Evolutionary conservation across 1,140 invertebrate genomes (phyloP), one percentile per base, ranked within the genome.

Genomic region (Drosophila kikkawai): DNA sequence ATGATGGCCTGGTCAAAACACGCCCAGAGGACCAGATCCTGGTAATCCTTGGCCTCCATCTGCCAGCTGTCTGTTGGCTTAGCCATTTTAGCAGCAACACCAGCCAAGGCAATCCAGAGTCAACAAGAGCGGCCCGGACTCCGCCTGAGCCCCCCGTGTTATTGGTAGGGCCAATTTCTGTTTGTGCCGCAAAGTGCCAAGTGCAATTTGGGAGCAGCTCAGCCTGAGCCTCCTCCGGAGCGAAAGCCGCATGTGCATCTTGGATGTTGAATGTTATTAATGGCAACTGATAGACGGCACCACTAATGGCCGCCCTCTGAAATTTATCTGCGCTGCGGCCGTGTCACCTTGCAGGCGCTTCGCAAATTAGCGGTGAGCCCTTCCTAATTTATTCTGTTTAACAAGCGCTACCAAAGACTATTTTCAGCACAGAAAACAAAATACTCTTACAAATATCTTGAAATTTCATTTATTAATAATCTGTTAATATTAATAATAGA

Each of bases 221-320:
- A 29, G 53, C 44, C 12, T 29, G 26, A 12, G n/a, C 19, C 60
- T 48, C 34, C 47, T 15, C 39, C 39, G 4, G 7, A 37, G 51
- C 15, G 41, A 50, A 56, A 61, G 70, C 71, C 59, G 64, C 75
- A 64, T 75, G 70, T 79, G 80, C 71, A 76, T 67, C 71, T 64
- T 70, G 70, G 71, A 51, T 75, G 74, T 80, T 88, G 66, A 83
- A 64, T 69, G 85, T 88, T 83, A 86, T 83, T 83, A 86, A 88
- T 87, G 84, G 84, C 80, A 63, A 76, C 41, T 76, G 75, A 83
- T 83, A 75, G 70, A 61, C 65, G 74, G 29, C 56, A 53, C 59
- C 59, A 71, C 64, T 53, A 68, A 80, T 78, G 59, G 47, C 51
- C 53, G 58, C 45, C 37, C 63, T 58, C 41, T 26, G 44, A 68